Evolutionary conservation across 2,113 vertebrate species (phyloP), one percentile per base, ranked within the genome.

Genomic region (Connochaetes taurinus): DNA sequence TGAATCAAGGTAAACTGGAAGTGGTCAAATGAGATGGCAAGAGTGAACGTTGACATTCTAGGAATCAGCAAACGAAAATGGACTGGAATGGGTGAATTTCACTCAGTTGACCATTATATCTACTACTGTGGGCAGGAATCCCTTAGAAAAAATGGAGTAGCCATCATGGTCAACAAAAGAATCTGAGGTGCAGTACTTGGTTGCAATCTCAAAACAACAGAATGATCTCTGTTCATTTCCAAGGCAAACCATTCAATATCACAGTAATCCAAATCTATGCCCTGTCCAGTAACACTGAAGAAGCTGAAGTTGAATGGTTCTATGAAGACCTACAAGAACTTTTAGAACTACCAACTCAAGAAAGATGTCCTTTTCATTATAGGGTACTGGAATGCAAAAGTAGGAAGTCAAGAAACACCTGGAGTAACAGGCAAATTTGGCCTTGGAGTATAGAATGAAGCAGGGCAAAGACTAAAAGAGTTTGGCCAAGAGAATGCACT

Each of bases 281-380:
- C 17, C 9, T 0, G 4, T 36, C 64, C 33, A 71, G 8, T 71
- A 36, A 36, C 0, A 0, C 64, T 71, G 64, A 71, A 71, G 64
- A 36, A 21, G 64, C 64, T 36, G 16, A 67, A 67, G 8, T 36
- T 36, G 33, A 62, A 64, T 0, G 15, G 31, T 64, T 64, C 14
- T 64, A 8, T 33, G 31, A 36, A 71, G 64, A 36, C 17, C 8
- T 36, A 11, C 8, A 36, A 36, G 64, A 36, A 2, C 17, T 10
- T 71, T 11, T 21, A 71, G n/a, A 71, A 36, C n/a, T 11, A 36
- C 10, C n/a, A 36, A 9, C 17, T 9, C 64, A 0, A 1, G 36
- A 67, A 71, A 71, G 8, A 71, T 71, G n/a, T 21, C n/a, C 17
- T 71, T 71, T 71, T 21, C 8, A 11, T 36, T 71, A 71, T 36